phyloP scores from a whole-genome alignment of 2,113 vertebrate genomes.

The Edolisoma coerulescens region DNA sequence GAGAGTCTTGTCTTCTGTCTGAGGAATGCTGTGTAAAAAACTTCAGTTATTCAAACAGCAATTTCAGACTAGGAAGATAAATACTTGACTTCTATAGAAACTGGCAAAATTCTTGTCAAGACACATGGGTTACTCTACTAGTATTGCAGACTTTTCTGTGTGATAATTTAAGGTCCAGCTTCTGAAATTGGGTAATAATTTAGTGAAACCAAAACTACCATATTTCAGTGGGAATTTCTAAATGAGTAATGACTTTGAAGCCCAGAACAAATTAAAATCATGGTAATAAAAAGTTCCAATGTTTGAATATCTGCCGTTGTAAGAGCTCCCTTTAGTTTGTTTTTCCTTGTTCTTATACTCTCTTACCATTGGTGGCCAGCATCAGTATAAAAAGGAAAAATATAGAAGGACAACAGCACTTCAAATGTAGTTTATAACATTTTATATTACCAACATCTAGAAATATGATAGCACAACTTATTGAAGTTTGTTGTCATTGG shows the following conservation, averaged over 20 bases:
- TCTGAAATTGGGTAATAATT: not conserved
- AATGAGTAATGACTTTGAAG: not conserved
- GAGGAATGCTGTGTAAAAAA: not conserved
- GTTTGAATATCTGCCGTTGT: not conserved
- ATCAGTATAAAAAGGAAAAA: not conserved
- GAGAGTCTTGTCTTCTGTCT: not conserved
- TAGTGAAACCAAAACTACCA: not conserved
- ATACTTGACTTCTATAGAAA: not conserved
- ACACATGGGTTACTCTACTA: not conserved
- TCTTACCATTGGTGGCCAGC: not conserved
- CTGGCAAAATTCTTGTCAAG: not conserved
- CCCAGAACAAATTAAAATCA: not conserved
- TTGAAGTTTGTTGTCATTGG: not conserved
- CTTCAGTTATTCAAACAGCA: not conserved
- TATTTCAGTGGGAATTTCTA: not conserved
- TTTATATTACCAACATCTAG: not conserved
- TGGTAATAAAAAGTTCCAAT: not conserved
- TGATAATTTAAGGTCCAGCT: not conserved
- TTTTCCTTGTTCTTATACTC: not conserved
- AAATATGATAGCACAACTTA: not conserved
- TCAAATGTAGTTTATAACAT: not conserved
- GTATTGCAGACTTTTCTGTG: not conserved
- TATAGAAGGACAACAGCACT: not conserved
- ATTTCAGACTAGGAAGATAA: not conserved
- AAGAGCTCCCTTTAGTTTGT: not conserved